Evolutionary conservation across 2,113 vertebrate species (phyloP), one percentile per base, ranked within the genome.

Genomic region (Alces alces): DNA sequence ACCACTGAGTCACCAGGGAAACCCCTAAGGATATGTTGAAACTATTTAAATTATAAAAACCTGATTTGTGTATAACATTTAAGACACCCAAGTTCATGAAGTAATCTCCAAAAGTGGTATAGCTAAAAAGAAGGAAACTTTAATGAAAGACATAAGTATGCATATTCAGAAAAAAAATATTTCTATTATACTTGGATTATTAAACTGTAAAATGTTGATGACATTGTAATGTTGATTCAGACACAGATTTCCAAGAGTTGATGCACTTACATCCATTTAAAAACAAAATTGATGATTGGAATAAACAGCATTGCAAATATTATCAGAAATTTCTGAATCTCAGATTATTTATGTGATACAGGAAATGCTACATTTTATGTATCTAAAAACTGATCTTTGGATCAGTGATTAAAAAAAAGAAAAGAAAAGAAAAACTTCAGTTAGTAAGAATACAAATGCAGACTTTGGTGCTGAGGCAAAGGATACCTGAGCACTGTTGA

Each of bases 291-390:
- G 60, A 47, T 2, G 27, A 27, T 66, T 58, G n/a, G 30, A 89
- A 80, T 39, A 91, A 60, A 28, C 17, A 94, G 79, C 17, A 28
- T 93, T 93, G 39, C 23, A 92, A 92, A 92, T 60, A 89, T 33
- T 84, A 88, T 28, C 84, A 93, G 45, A 86, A 78, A 57, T 79
- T 60, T 88, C 90, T 96, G 80, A 93, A 91, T 80, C 36, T 94
- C 19, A 91, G 58, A 86, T 89, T 93, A 36, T 95, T 85, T 52
- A 45, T 86, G n/a, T 57, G 87, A 93, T 19, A 25, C 25, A 57
- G 78, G 91, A 25, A 96, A 95, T 25, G 28, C 47, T 58, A 85
- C 73, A 30, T 58, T 43, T 91, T 96, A 95, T 88, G 2, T 43
- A 61, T 39, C 33, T 80, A 85, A 93, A 79, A 86, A 85, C 66